These are phyloP conservation scores for Andrena bucephala DNA, from an alignment of 2,888 invertebrate genomes.

Conservation along the genomic window DNA sequence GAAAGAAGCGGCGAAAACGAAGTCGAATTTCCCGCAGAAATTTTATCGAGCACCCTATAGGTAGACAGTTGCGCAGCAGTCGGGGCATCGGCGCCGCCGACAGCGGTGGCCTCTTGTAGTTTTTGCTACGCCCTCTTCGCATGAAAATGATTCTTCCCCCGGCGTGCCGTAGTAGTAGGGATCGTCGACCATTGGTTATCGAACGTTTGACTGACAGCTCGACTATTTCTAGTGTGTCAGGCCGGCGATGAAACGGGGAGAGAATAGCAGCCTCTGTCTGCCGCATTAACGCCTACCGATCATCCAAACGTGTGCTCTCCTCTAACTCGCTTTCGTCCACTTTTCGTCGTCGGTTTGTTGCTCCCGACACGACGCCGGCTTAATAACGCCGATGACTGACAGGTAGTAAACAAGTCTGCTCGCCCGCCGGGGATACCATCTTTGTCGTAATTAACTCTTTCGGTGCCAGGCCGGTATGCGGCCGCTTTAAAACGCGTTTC, in stretches of 20 bases:
- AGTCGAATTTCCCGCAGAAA: slow-evolving; percentile 66
- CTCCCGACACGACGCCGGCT: slow-evolving; percentile 60
- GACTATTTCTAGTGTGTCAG: slow-evolving; percentile 42
- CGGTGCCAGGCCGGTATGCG: slow-evolving; percentile 49
- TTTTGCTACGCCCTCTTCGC: slow-evolving; percentile 76
- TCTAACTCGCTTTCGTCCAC: slow-evolving; percentile 35
- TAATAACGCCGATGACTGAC: slow-evolving; percentile 72
- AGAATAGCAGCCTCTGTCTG: slow-evolving; percentile 41
- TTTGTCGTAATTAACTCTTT: slow-evolving; percentile 59
- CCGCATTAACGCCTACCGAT: slow-evolving; percentile 50
- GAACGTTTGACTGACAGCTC: slow-evolving; percentile 77
- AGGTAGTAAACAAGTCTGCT: slow-evolving; percentile 77
- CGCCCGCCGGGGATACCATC: slow-evolving; percentile 61
- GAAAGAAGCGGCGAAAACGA: slow-evolving; percentile 37
- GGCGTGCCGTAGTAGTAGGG: slow-evolving; percentile 57
- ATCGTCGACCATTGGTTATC: slow-evolving; percentile 71
- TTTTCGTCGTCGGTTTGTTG: slow-evolving; percentile 37
- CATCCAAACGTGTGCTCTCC: slow-evolving; percentile 19
- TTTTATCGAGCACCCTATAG: slow-evolving; percentile 61
- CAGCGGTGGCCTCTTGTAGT: slow-evolving; percentile 68
- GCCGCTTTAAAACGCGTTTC: slow-evolving; percentile 33
- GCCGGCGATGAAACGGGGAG: slow-evolving; percentile 58
- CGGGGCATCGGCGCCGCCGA: slow-evolving; percentile 58
- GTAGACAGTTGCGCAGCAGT: slow-evolving; percentile 60
- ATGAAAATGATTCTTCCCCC: slow-evolving; percentile 73